Evolutionary conservation across 2,888 invertebrate species (phyloP).

Genomic region (Agrotis puta): DNA sequence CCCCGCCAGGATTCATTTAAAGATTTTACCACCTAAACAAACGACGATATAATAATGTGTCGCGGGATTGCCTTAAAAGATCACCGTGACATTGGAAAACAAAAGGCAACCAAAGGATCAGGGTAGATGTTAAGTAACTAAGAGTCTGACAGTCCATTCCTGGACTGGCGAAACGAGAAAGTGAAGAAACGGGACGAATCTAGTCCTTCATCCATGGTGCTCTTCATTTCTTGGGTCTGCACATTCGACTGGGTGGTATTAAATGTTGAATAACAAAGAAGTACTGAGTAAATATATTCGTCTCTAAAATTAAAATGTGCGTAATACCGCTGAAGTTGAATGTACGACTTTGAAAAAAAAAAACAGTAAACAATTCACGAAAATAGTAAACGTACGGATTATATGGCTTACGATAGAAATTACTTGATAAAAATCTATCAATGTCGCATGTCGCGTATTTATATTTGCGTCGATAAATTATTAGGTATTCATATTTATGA

Average conservation of each 20-base stretch:
- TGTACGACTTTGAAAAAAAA: background rate
- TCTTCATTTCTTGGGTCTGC: background rate
- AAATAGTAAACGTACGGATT: conserved; percentile 7
- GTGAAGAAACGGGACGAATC: no score
- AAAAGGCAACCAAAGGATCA: no score
- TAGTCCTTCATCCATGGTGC: no score
- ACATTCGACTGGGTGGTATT: background rate
- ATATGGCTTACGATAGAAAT: conserved; percentile 8
- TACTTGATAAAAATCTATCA: conserved; percentile 1
- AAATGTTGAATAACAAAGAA: background rate
- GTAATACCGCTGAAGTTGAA: background rate
- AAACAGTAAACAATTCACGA: conserved; percentile 4
- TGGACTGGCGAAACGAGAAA: no score
- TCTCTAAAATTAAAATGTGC: background rate
- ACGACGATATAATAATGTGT: no score
- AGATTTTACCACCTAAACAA: no score
- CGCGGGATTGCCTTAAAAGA: no score
- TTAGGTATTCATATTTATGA: background rate
- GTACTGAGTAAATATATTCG: background rate
- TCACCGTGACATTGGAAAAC: no score
- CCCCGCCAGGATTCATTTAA: no score
- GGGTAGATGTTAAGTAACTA: no score
- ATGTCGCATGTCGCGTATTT: background rate
- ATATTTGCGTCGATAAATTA: background rate
- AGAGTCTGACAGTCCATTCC: no score